phyloP scores from a whole-genome alignment of 1,140 invertebrate genomes.

The Heliconius hewitsoni region DNA sequence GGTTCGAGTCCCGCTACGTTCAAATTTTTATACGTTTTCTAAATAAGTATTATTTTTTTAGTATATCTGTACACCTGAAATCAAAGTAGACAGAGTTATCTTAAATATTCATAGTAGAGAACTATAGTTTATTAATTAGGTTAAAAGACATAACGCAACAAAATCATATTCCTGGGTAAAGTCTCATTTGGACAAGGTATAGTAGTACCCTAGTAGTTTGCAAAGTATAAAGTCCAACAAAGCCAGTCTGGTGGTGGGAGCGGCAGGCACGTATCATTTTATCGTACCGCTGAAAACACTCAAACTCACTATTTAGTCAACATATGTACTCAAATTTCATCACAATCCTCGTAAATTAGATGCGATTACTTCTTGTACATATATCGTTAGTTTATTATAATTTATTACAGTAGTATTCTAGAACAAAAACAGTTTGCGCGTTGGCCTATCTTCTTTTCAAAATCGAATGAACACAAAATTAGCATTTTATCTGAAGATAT shows the following conservation, averaged over 20 bases:
- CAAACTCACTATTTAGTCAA: slow-evolving; percentile 60
- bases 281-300: slow-evolving; percentile 67
- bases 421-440: not conserved
- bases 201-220: slow-evolving; percentile 10
- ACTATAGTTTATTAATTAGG: not conserved
- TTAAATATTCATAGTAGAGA: not conserved
- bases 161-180: not conserved
- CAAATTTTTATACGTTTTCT: too few relatives aligned
- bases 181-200: slow-evolving; percentile 12
- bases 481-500: slow-evolving; percentile 80
- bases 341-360: not conserved
- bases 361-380: not conserved
- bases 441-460: slow-evolving; percentile 52
- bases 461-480: slow-evolving; percentile 81
- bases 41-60: too few relatives aligned
- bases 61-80: too few relatives aligned
- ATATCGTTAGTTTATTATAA: not conserved
- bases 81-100: not conserved
- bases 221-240: slow-evolving; percentile 56
- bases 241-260: slow-evolving; percentile 48
- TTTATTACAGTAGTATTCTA: not conserved
- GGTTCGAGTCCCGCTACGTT: too few relatives aligned
- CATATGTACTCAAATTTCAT: slow-evolving; percentile 37
- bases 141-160: not conserved
- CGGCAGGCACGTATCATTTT: slow-evolving; percentile 62